Conservation (phyloP, 2,888 invertebrate genomes). For the Odontocerum albicorne region DNA sequence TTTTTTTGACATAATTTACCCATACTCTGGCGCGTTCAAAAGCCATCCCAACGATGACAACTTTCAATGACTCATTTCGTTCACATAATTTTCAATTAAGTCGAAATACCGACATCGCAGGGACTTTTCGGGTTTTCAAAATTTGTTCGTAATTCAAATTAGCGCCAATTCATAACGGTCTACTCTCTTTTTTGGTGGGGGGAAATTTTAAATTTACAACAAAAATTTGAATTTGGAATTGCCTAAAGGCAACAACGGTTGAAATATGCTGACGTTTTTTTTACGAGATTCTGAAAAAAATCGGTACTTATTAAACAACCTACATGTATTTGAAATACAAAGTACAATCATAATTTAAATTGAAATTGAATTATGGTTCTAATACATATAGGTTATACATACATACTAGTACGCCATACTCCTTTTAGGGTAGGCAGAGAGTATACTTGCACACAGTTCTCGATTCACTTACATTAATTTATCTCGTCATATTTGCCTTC, state of each 20-base stretch:
- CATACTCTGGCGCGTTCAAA: no score
- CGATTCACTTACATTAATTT: no score
- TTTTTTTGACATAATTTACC: no score
- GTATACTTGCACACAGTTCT: no score
- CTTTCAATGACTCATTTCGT: constrained; percentile 11
- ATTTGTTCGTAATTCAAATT: constrained; percentile 20
- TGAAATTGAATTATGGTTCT: no score
- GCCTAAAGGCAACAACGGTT: constrained; percentile 16
- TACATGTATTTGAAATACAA: no score
- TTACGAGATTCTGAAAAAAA: background rate
- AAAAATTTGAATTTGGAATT: constrained; percentile 31
- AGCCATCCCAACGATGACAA: constrained; percentile 16
- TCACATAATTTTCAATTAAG: constrained; percentile 17
- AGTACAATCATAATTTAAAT: no score
- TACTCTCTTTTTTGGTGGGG: constrained; percentile 15
- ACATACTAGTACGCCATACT: no score
- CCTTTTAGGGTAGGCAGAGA: no score
- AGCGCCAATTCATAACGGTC: constrained; percentile 18
- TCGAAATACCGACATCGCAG: constrained; percentile 7
- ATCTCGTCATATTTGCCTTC: no score
- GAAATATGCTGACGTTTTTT: constrained; percentile 3
- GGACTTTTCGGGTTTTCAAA: constrained; percentile 19
- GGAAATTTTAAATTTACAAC: constrained; percentile 33
- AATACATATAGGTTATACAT: no score
- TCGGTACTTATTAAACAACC: background rate